Percentiles rank a stretch among this genome's conserved stretches.
phyloP scores from a whole-genome alignment of 35 echinoderm and acorn worm species.

The Apostichopus californicus region DNA sequence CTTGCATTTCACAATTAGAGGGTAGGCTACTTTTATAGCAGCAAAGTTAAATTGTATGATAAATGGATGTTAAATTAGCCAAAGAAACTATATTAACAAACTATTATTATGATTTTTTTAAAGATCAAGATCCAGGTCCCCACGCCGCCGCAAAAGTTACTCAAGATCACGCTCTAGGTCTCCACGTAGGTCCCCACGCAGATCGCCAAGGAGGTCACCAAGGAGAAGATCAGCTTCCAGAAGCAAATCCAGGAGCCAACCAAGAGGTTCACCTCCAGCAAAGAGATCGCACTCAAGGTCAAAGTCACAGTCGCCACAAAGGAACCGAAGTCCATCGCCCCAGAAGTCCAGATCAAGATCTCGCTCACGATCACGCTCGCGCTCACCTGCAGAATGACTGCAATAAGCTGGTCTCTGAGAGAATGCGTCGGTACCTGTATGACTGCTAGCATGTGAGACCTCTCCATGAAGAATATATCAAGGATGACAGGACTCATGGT shows the following conservation, averaged over 20 bases:
- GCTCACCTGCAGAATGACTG: conserved; percentile 16
- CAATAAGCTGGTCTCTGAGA: no score
- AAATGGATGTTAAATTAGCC: no score
- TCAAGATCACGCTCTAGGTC: conserved; percentile 34
- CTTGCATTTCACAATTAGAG: no score
- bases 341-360: conserved; percentile 14
- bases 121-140: conserved; percentile 34
- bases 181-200: conserved; percentile 6
- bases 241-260: conserved; percentile 7
- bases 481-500: conserved; percentile 20
- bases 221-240: neutral
- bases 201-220: neutral
- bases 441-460: neutral
- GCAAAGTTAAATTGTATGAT: no score
- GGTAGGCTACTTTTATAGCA: no score
- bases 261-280: neutral
- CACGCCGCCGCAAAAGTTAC: conserved; percentile 2
- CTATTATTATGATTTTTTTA: neutral
- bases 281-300: neutral
- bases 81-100: no score
- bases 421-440: neutral
- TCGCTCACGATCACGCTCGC: neutral
- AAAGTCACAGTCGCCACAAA: neutral
- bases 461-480: neutral
- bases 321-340: conserved; percentile 13